Base-by-base conservation (phyloP, 2,113 vertebrate genomes). In the Perca fluviatilis region DNA sequence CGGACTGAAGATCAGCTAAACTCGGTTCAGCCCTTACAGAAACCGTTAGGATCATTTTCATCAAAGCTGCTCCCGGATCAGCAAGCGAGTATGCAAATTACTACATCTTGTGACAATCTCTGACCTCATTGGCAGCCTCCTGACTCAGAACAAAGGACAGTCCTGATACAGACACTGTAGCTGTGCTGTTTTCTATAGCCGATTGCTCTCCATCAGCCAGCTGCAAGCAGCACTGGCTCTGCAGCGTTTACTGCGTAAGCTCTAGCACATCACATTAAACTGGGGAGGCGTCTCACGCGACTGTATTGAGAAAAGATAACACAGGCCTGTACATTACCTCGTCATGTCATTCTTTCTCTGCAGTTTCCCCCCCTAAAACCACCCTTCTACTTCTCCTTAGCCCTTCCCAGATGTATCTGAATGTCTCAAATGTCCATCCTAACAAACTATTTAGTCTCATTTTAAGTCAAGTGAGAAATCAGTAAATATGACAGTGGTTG, bases 101-200 rank as follows among this genome's bases (percentile, higher is more conserved):
- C 79, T 82, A 50, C 91, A 86, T 83, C 82, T 89, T 89, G 92
- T 93, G 92, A 92, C 89, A 79, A 86, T 86, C 88, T 84, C 87
- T 94, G 94, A 95, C 88, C 91, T 95, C 92, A 94, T 86, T 63
- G 12, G 62, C 77, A 73, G 80, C 82, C 80, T 53, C 68, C 84
- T 85, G 86, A 88, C 85, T 89, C 66, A 27, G 85, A 84, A 92
- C 91, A 94, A 93, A 89, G 88, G 80, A 74, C 70, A n/a, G 58
- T 57, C 76, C 73, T 84, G 82, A 89, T 79, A 25, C 87, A 15
- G 80, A 88, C 65, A 56, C 85, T 77, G 84, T 61, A 19, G 83
- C 57, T 6, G 70, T 1, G 72, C 74, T 80, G 65, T 83, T 60
- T 53, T 56, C 40, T 50, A 0, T 8, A 56, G 69, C 33, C 4